Evolutionary conservation across 2,797 vertebrate genomes (phyloP).

Genomic region (Scolopax bukidnonensis): DNA sequence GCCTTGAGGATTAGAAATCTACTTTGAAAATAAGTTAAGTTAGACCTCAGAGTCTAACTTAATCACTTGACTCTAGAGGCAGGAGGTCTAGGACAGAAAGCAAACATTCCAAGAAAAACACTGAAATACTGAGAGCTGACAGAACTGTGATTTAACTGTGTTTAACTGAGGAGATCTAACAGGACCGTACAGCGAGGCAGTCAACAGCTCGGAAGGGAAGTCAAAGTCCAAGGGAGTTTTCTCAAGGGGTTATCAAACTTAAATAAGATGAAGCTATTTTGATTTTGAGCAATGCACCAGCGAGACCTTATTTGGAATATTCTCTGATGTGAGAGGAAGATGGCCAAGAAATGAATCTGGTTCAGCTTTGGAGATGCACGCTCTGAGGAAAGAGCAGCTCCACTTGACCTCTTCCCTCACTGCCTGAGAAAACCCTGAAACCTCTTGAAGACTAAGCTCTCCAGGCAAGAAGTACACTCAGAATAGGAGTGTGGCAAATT

Average conservation of each 20-base stretch:
- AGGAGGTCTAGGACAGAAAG: not conserved
- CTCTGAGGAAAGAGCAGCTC: not conserved
- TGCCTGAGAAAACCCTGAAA: not conserved
- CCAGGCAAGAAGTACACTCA: not conserved
- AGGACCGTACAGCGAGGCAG: not conserved
- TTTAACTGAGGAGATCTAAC: not conserved
- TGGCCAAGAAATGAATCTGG: not conserved
- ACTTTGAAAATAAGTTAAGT: slow-evolving; percentile 23
- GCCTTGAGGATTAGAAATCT: not conserved
- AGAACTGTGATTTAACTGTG: not conserved
- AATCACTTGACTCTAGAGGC: slow-evolving; percentile 19
- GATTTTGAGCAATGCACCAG: not conserved
- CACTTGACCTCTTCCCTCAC: not conserved
- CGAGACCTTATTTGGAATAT: slow-evolving; percentile 28
- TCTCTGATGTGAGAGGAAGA: not conserved
- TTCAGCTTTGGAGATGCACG: not conserved
- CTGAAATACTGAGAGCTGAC: not conserved
- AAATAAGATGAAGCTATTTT: slow-evolving; percentile 27
- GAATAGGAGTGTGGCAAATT: not conserved
- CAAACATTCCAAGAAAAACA: slow-evolving; percentile 20
- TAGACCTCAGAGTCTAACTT: not conserved
- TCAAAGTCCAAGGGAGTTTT: slow-evolving; percentile 24
- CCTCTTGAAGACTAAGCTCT: not conserved
- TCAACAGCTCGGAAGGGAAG: not conserved
- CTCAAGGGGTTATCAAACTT: slow-evolving; percentile 14